These are phyloP conservation scores for Thymelicus sylvestris DNA, from an alignment of 2,888 invertebrate species.

Conservation along the genomic window DNA sequence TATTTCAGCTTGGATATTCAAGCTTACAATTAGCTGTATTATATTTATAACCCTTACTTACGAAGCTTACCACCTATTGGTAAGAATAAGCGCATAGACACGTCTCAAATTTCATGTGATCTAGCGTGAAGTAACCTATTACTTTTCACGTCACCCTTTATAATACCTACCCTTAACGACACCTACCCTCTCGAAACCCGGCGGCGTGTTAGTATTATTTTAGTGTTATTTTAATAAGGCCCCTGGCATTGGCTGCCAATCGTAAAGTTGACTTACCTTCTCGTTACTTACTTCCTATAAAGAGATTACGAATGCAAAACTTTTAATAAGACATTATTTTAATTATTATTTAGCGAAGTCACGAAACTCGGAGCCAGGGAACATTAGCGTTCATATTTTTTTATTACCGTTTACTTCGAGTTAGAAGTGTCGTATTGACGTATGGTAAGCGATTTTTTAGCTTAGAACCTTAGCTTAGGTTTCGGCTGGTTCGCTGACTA, in stretches of 20 bases:
- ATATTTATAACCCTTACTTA: too few relatives aligned
- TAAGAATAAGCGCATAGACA: too few relatives aligned
- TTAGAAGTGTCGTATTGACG: background rate
- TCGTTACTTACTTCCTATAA: slow-evolving; percentile 37
- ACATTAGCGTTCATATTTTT: slow-evolving; percentile 35
- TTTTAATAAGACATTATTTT: slow-evolving; percentile 39
- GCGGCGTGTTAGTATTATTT: background rate
- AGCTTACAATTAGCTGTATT: too few relatives aligned
- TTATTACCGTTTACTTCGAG: slow-evolving; percentile 19
- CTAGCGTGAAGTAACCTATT: too few relatives aligned
- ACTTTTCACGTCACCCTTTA: too few relatives aligned
- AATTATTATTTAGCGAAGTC: slow-evolving; percentile 37
- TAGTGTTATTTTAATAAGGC: slow-evolving; percentile 19
- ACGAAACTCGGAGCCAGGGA: slow-evolving; percentile 30
- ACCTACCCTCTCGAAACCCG: too few relatives aligned
- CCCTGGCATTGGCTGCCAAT: slow-evolving; percentile 17
- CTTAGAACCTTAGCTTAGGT: background rate
- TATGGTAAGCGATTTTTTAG: slow-evolving; percentile 1
- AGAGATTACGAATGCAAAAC: slow-evolving; percentile 36
- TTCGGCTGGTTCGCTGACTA: too few relatives aligned
- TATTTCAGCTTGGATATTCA: too few relatives aligned
- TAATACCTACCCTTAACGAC: too few relatives aligned
- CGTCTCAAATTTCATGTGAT: too few relatives aligned
- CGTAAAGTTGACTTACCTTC: slow-evolving; percentile 22
- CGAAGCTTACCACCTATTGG: too few relatives aligned